phyloP scores from a whole-genome alignment of 2,797 vertebrate species.

The Graptemys geographica region DNA sequence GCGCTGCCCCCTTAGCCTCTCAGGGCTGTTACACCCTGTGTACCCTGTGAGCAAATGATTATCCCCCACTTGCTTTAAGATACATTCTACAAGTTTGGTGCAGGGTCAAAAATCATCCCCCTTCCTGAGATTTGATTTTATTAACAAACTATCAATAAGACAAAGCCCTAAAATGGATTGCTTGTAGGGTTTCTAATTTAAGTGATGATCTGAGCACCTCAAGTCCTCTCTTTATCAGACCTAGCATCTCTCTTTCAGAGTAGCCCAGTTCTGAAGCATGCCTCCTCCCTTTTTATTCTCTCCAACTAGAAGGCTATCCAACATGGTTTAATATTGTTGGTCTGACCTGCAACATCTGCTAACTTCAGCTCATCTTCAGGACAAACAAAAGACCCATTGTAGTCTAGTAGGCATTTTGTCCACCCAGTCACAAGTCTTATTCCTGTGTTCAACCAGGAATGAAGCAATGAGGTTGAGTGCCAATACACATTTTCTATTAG shows the following conservation, averaged over 20 bases:
- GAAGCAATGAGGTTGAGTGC: not conserved
- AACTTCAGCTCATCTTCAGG: not conserved
- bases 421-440: not conserved
- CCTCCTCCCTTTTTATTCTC: not conserved
- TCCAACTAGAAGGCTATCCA: not conserved
- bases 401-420: not conserved
- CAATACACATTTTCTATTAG: not conserved
- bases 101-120: not conserved
- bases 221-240: not conserved
- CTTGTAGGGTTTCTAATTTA: not conserved
- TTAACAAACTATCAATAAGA: not conserved
- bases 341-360: not conserved
- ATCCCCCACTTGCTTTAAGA: constrained; percentile 6
- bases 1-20: no score
- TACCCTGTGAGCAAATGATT: not conserved
- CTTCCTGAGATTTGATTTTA: not conserved
- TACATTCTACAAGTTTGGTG: not conserved
- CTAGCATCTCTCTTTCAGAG: not conserved
- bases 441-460: not conserved
- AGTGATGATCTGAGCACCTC: not conserved
- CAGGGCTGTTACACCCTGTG: not conserved
- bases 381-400: not conserved
- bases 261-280: not conserved
- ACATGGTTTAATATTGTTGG: not conserved
- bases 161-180: not conserved